Evolutionary conservation across 2,888 invertebrate genomes (phyloP), one percentile per base, ranked within the genome.

Genomic region (Liposcelis brunnea): DNA sequence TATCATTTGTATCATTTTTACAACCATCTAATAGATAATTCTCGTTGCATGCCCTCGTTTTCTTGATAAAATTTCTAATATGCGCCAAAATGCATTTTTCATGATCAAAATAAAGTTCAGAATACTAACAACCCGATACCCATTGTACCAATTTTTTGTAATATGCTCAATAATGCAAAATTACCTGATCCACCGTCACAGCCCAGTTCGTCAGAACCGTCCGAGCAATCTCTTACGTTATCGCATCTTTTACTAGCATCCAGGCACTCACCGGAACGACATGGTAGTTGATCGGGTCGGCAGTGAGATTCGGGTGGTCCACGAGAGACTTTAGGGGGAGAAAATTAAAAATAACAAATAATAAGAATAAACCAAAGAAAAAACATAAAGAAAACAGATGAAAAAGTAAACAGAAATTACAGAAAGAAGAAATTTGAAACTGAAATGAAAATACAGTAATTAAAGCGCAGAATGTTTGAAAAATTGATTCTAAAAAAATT

Each of bases 251-350:
- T 63, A 33, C 55, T 55, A 18, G 55, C 54, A 12, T 68, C 62
- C 49, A 83, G 68, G 60, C 83, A 84, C 19, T 68, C 64, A 11
- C 70, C 73, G 48, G 67, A 63, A 52, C 67, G 66, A 55, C 76
- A 77, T 26, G 59, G 51, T 51, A 55, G 53, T 48, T 49, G 45
- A 11, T 45, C 42, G 15, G 44, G 44, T 8, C 18, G n/a, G 26
- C 47, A 44, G 11, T 12, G 56, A 58, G 0, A 26, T 26, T 50
- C n/a, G 0, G 52, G 54, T 38, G 44, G 42, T 34, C 49, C 46
- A 26, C 45, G 38, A 35, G 26, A 14, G 31, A 36, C 48, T 52
- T 49, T 48, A 44, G 43, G 31, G 42, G 35, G 45, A 36, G 44
- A 40, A 47, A 46, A 48, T 50, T 26, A 53, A 12, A 8, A 52